Percentiles rank a stretch among this genome's conserved stretches.
These are phyloP conservation scores for Gastracanthus pulcherrimus DNA, from an alignment of 2,888 invertebrate species.

Conservation along the genomic window DNA sequence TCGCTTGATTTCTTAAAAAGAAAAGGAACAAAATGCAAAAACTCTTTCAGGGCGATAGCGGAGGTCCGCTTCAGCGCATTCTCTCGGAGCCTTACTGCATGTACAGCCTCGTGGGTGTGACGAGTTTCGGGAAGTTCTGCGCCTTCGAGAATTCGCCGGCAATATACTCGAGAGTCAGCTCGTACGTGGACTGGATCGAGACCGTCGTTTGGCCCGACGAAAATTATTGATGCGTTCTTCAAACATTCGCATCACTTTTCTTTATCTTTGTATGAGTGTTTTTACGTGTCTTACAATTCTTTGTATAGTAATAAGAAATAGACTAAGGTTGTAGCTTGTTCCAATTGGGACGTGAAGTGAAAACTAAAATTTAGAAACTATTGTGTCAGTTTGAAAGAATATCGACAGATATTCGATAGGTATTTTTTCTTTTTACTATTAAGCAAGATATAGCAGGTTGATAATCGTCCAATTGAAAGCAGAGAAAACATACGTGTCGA, in stretches of 20 bases:
- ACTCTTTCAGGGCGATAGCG: slow-evolving; percentile 68
- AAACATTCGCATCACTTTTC: too few species aligned
- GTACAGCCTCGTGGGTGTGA: slow-evolving; percentile 76
- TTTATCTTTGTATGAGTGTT: background rate
- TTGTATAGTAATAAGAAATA: too few species aligned
- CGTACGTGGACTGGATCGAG: slow-evolving; percentile 77
- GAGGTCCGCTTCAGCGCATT: slow-evolving; percentile 71
- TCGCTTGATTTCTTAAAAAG: background rate
- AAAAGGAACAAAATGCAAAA: background rate
- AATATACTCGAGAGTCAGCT: slow-evolving; percentile 75
- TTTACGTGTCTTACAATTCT: too few species aligned
- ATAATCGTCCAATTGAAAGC: too few species aligned
- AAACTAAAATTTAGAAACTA: too few species aligned
- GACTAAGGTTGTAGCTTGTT: too few species aligned
- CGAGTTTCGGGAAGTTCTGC: slow-evolving; percentile 77
- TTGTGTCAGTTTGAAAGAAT: too few species aligned
- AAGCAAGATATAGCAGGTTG: too few species aligned
- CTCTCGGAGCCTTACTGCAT: slow-evolving; percentile 73
- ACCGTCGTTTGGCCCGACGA: slow-evolving; percentile 72
- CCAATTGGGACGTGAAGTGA: too few species aligned
- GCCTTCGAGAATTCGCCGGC: slow-evolving; percentile 75
- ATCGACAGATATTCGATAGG: too few species aligned
- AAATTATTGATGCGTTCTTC: background rate
- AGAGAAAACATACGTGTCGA: too few species aligned
- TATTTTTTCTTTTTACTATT: too few species aligned